Evolutionary conservation across 2,113 vertebrate genomes (phyloP).

Genomic region (Salvelinus fontinalis): DNA sequence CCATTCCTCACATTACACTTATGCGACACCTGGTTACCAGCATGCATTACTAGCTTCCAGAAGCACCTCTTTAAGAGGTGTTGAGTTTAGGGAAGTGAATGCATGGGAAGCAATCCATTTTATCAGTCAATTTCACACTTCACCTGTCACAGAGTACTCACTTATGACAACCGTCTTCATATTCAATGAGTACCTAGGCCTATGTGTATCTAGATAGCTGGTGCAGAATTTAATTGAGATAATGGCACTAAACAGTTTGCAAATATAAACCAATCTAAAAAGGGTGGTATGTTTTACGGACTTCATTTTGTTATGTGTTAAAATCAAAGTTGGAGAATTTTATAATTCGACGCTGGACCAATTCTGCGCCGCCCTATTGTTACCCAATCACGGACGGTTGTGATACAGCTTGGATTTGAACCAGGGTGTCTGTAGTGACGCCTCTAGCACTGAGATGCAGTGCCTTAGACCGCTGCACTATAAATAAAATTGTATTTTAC

Average conservation of each 20-base stretch:
- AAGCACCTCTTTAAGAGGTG: neutral
- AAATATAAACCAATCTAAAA: neutral
- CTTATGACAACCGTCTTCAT: neutral
- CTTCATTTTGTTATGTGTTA: neutral
- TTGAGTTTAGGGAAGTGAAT: conserved; percentile 1
- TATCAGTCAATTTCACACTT: conserved; percentile 16
- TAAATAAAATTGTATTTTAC: too few species aligned
- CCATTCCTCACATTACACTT: too few species aligned
- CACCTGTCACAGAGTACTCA: neutral
- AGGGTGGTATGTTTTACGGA: too few species aligned
- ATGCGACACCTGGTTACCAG: neutral
- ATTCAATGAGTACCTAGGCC: neutral
- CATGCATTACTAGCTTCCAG: neutral
- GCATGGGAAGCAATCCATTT: neutral
- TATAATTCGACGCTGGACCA: too few species aligned
- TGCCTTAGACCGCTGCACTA: too few species aligned
- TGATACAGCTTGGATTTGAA: too few species aligned
- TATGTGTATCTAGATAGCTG: neutral
- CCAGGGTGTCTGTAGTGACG: too few species aligned
- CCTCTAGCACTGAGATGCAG: too few species aligned
- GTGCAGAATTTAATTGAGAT: conserved; percentile 4
- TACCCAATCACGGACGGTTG: too few species aligned
- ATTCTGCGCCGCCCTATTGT: too few species aligned
- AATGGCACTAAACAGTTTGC: neutral
- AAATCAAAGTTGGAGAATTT: neutral